Conservation (phyloP, 2,888 invertebrate species). For the Diarsia dahlii region DNA sequence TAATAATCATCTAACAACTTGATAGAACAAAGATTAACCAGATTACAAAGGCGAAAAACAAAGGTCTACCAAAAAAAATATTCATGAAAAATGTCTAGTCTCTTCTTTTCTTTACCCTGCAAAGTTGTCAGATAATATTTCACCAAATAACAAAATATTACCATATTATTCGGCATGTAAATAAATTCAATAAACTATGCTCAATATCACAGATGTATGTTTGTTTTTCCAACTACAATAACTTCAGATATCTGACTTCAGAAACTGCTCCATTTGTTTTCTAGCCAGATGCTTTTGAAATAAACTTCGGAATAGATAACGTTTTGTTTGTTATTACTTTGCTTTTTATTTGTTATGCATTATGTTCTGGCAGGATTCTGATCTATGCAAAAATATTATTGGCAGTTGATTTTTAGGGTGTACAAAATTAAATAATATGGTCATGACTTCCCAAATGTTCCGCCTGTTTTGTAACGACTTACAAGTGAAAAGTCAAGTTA, state of each 20-base stretch:
- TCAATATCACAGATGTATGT: constrained; percentile 60
- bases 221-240: constrained; percentile 64
- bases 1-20: neutral
- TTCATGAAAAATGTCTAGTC: neutral
- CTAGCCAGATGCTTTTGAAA: constrained; percentile 61
- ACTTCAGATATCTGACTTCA: constrained; percentile 56
- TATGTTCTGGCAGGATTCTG: neutral
- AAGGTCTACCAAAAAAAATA: neutral
- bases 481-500: no score
- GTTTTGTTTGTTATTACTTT: constrained; percentile 60
- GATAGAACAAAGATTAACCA: neutral
- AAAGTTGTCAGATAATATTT: constrained; percentile 3
- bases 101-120: neutral
- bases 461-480: neutral
- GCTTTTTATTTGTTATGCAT: constrained; percentile 18
- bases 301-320: constrained; percentile 57
- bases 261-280: constrained; percentile 56
- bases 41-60: neutral
- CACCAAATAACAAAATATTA: constrained; percentile 3
- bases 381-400: neutral
- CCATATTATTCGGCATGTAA: constrained; percentile 48
- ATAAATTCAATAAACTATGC: constrained; percentile 64
- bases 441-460: neutral
- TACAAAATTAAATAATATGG: neutral
- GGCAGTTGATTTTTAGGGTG: neutral